phyloP scores from a whole-genome alignment of 2,888 invertebrate species.

The Platycheirus rosarum region DNA sequence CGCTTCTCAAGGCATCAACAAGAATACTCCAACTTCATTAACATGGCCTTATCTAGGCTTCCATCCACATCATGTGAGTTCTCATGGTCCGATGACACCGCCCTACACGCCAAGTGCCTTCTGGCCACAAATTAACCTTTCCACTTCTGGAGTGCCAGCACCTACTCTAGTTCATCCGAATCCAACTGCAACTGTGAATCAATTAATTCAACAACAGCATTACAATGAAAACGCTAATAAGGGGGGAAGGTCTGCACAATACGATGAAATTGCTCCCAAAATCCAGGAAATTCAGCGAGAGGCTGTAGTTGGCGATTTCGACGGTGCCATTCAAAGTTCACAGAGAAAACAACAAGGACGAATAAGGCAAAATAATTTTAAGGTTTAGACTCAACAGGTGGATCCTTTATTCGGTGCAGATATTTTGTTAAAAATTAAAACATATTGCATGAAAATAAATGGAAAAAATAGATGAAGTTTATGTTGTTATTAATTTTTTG shows the following conservation, averaged over 20 bases:
- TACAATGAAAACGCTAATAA: slow-evolving; percentile 23
- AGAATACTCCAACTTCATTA: not conserved
- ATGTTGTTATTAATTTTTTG: too few species aligned
- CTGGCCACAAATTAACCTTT: slow-evolving; percentile 7
- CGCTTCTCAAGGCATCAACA: not conserved
- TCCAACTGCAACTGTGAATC: slow-evolving; percentile 15
- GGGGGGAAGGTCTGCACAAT: slow-evolving; percentile 8
- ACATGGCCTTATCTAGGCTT: slow-evolving; percentile 3
- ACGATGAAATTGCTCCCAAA: not conserved
- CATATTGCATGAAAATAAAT: too few species aligned
- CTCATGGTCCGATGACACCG: slow-evolving; percentile 8
- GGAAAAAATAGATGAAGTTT: too few species aligned
- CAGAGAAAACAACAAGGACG: slow-evolving; percentile 6
- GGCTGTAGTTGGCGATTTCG: not conserved
- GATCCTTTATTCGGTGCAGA: too few species aligned
- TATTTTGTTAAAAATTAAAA: too few species aligned
- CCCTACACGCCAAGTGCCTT: not conserved
- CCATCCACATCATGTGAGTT: not conserved
- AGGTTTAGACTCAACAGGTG: not conserved
- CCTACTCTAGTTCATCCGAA: slow-evolving; percentile 2
- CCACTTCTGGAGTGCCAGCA: not conserved
- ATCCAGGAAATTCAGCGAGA: slow-evolving; percentile 14
- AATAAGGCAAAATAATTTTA: not conserved
- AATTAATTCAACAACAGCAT: slow-evolving; percentile 25
- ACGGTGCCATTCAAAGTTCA: slow-evolving; percentile 3